A percentile compares a stretch with the other conserved stretches of the same genome.
These are phyloP conservation scores for Elmis aenea DNA, from an alignment of 2,888 invertebrate genomes.

Conservation along the genomic window DNA sequence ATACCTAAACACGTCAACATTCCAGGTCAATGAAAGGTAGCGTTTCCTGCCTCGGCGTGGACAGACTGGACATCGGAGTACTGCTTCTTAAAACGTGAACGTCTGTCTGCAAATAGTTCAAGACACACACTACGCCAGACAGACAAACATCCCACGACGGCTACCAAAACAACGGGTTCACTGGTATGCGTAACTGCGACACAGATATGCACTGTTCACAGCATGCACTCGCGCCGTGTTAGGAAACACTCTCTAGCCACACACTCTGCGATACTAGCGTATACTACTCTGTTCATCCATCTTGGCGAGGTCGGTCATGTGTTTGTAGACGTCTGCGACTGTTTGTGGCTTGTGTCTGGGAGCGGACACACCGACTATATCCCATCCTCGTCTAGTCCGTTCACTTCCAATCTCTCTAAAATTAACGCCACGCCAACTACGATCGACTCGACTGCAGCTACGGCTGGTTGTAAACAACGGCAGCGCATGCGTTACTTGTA, in stretches of 20 bases:
- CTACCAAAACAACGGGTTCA: conserved; percentile 17
- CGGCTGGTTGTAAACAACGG: conserved; percentile 50
- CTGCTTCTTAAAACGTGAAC: conserved; percentile 19
- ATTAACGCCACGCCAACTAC: conserved; percentile 2
- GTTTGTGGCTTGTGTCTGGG: conserved; percentile 30
- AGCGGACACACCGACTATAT: conserved; percentile 17
- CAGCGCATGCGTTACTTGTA: conserved; percentile 46
- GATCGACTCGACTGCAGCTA: conserved; percentile 7
- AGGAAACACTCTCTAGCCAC: conserved; percentile 11
- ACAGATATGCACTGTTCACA: conserved; percentile 8
- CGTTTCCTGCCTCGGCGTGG: conserved; percentile 18
- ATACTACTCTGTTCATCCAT: conserved; percentile 33
- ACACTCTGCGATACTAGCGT: conserved; percentile 13
- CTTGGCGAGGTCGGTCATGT: conserved; percentile 40
- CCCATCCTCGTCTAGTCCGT: conserved; percentile 21
- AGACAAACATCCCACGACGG: conserved; percentile 18
- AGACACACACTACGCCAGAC: conserved; percentile 20
- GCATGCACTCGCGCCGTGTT: conserved; percentile 13
- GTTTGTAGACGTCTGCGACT: conserved; percentile 39
- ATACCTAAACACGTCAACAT: conserved; percentile 38
- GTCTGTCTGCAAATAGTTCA: conserved; percentile 23
- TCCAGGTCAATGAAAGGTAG: conserved; percentile 40
- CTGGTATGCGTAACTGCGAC: conserved; percentile 16
- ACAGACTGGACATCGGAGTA: conserved; percentile 18
- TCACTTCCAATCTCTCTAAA: conserved; percentile 1